Evolutionary conservation across 2,888 invertebrate species (phyloP).

Genomic region (Cheilosia urbana): DNA sequence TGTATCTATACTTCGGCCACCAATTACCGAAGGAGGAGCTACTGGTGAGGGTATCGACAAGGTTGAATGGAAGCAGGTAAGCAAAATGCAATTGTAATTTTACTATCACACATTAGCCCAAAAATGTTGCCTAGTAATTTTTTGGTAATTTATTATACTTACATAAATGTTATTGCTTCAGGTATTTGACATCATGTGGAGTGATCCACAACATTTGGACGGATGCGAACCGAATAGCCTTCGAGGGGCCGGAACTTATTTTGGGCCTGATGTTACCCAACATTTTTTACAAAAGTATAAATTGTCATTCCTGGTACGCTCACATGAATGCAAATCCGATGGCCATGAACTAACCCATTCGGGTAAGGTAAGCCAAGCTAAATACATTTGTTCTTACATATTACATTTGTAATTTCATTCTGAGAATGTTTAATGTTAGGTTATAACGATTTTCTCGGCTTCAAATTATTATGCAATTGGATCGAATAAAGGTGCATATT

Average conservation of each 20-base stretch:
- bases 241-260: constrained; percentile 96
- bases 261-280: constrained; percentile 94
- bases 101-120: no score
- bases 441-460: constrained; percentile 97
- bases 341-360: constrained; percentile 95
- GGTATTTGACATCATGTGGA: constrained; percentile 97
- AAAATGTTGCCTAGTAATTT: no score
- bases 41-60: constrained; percentile 90
- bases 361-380: constrained; percentile 87
- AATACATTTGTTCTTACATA: neutral
- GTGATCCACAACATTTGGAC: constrained; percentile 92
- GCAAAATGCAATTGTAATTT: constrained; percentile 58
- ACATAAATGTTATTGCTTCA: constrained; percentile 80
- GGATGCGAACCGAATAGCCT: constrained; percentile 93
- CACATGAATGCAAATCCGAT: constrained; percentile 96
- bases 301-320: constrained; percentile 91
- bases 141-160: neutral
- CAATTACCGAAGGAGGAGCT: constrained; percentile 88
- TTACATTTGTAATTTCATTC: neutral
- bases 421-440: constrained; percentile 84
- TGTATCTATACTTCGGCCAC: constrained; percentile 93
- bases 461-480: constrained; percentile 98
- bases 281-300: constrained; percentile 91
- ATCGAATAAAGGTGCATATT: constrained; percentile 96
- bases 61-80: constrained; percentile 95